Evolutionary conservation across 2,888 invertebrate species (phyloP).

Genomic region (Drosophila ezoana): DNA sequence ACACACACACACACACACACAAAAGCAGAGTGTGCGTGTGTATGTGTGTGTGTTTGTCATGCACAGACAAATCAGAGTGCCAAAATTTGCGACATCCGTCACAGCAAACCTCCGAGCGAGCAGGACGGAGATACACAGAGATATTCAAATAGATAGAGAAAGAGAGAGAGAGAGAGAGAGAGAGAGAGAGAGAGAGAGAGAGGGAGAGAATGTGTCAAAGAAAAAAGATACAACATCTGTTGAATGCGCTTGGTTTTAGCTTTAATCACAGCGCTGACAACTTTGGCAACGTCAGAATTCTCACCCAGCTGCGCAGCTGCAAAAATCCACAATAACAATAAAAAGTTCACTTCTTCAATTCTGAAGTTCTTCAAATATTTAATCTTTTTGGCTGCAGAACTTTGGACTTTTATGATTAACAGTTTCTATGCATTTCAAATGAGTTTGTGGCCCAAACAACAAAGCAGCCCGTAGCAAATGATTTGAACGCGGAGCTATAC

Average conservation of each 20-base stretch:
- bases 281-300: constrained; percentile 55
- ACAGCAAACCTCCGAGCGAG: constrained; percentile 7
- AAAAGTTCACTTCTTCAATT: constrained; percentile 19
- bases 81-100: constrained; percentile 78
- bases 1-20: constrained; percentile 11
- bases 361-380: constrained; percentile 9
- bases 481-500: not conserved
- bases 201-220: not conserved
- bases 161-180: not conserved
- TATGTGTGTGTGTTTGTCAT: constrained; percentile 42
- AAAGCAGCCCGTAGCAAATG: constrained; percentile 59
- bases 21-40: constrained; percentile 5
- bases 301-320: constrained; percentile 32
- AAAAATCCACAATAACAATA: constrained; percentile 5
- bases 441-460: constrained; percentile 22
- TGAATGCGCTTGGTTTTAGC: constrained; percentile 39
- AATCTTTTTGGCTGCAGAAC: constrained; percentile 44
- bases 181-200: not conserved
- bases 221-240: constrained; percentile 12
- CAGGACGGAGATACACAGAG: not conserved
- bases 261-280: constrained; percentile 33
- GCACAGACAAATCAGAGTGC: constrained; percentile 67
- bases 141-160: not conserved
- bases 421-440: constrained; percentile 63
- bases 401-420: constrained; percentile 38